Base-by-base conservation (phyloP, 2,888 invertebrate species). In the Meteorus cinctellus region DNA sequence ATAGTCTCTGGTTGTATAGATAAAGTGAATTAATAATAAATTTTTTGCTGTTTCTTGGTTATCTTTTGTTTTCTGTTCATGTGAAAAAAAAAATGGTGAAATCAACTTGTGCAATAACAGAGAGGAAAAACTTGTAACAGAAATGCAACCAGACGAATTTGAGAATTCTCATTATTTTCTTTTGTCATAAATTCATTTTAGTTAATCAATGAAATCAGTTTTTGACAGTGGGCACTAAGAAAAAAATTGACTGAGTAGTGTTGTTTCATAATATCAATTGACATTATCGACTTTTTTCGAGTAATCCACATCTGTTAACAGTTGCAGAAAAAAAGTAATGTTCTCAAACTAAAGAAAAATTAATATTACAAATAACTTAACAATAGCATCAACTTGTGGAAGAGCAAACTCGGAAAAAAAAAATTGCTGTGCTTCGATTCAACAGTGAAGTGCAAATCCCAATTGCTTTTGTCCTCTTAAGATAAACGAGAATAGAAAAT, bases 1-100 rank as follows among this genome's bases (percentile, higher is more conserved):
- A n/a, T n/a, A 4, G 16, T 48, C n/a, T 48, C 4, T 5, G 48
- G 4, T 48, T 48, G 48, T 48, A 48, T n/a, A 4, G 16, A n/a
- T 48, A 41, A 41, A 48, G n/a, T 1, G 4, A n/a, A 16, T 16
- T n/a, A n/a, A 14, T 16, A n/a, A n/a, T 48, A 66, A 76, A 70
- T 59, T 36, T 31, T 2, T 62, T 10, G 41, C 41, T 41, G 8
- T 41, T 12, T 41, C 41, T 41, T 12, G 12, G 2, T 41, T 41
- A 12, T 8, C 8, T 41, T 12, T 68, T 76, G 71, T 74, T 76
- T 74, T 73, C 77, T 48, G 72, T 71, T 71, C 55, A 51, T 31
- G 55, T 55, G 51, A 34, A 72, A 68, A 19, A 72, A 68, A 19
- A 36, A 70, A 51, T 12, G 34, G 16, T 6, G 24, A 59, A 59